phyloP scores from a whole-genome alignment of 2,113 vertebrate species.

The Dicerorhinus sumatrensis region DNA sequence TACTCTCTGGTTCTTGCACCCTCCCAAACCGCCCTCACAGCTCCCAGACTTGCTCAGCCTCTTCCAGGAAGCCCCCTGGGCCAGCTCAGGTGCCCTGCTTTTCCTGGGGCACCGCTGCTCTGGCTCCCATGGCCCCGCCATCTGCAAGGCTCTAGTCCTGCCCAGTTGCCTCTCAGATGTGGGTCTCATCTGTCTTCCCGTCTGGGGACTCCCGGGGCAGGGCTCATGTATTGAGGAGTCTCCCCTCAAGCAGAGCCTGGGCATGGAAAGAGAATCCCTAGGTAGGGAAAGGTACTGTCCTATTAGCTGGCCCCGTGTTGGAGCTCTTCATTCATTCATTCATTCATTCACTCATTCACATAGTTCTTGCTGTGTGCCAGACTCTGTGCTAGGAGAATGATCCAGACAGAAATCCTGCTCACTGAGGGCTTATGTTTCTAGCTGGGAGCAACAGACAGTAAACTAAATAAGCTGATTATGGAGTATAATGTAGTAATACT shows the following conservation, averaged over 20 bases:
- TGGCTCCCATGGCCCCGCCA: rapidly evolving
- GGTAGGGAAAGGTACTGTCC: not conserved
- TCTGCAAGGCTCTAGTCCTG: not conserved
- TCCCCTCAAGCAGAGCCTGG: not conserved
- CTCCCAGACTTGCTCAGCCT: not conserved
- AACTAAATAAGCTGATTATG: not conserved
- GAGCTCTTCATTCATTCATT: not conserved
- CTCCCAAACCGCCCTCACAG: not conserved
- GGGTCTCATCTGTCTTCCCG: not conserved
- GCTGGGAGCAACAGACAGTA: not conserved
- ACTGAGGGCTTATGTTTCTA: not conserved
- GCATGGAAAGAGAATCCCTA: not conserved
- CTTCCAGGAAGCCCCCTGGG: not conserved
- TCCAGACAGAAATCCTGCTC: not conserved
- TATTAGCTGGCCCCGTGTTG: not conserved
- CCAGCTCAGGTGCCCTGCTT: not conserved
- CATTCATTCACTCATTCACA: not conserved
- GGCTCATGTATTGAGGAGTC: no score
- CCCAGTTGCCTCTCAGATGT: not conserved
- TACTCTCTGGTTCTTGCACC: no score
- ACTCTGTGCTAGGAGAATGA: not conserved
- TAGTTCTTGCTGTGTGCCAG: not conserved
- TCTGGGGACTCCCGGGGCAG: not conserved
- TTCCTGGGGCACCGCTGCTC: not conserved
- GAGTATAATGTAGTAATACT: not conserved